Conservation (phyloP, 2,888 invertebrate genomes). For the Achlya flavicornis region DNA sequence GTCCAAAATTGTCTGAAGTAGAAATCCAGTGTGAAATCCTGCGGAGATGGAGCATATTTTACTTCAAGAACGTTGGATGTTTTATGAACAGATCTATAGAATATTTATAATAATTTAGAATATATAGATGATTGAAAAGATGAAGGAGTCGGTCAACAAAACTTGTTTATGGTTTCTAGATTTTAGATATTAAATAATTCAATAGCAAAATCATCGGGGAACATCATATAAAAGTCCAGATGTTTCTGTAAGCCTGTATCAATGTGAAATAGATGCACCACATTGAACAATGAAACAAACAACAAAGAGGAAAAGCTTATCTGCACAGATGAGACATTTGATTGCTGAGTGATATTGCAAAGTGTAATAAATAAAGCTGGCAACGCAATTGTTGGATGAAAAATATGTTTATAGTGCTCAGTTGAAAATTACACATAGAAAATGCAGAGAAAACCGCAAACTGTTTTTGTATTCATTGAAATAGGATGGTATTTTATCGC, state of each 20-base stretch:
- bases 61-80: not conserved
- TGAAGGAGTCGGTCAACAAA: no score
- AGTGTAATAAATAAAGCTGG: slow-evolving; percentile 1
- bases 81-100: no score
- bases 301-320: not conserved
- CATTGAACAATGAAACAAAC: not conserved
- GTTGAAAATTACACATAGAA: not conserved
- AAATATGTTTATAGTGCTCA: not conserved
- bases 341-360: not conserved
- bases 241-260: not conserved
- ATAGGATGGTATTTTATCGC: slow-evolving; percentile 26
- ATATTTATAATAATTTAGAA: not conserved
- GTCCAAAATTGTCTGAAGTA: slow-evolving; percentile 99
- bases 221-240: not conserved
- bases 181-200: no score
- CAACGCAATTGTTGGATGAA: not conserved
- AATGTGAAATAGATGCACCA: not conserved
- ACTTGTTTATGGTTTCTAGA: no score
- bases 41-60: slow-evolving; percentile 27
- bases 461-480: slow-evolving; percentile 7
- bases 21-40: slow-evolving; percentile 98
- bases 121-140: not conserved
- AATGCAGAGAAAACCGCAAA: slow-evolving; percentile 1
- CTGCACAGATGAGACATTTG: not conserved
- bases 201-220: no score